Evolutionary conservation across 2,113 vertebrate genomes (phyloP).

Genomic region (Mirounga angustirostris): DNA sequence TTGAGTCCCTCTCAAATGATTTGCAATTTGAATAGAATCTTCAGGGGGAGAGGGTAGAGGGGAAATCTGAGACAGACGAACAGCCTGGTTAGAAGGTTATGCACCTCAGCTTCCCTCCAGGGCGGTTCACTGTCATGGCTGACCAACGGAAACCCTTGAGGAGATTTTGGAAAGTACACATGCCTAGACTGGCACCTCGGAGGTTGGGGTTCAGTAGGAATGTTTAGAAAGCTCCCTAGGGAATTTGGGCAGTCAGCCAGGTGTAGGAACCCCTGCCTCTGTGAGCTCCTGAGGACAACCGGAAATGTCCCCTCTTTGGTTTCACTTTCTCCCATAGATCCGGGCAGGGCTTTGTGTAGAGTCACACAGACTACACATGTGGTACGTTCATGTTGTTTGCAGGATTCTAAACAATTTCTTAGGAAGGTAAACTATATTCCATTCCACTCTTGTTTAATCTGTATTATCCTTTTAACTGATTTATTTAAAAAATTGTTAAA

Average conservation of each 20-base stretch:
- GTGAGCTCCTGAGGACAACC: neutral
- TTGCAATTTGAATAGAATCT: neutral
- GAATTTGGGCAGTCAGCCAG: neutral
- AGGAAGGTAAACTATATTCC: neutral
- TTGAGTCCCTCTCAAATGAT: neutral
- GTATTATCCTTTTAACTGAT: neutral
- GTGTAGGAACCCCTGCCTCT: neutral
- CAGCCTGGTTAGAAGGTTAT: neutral
- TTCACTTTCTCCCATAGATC: neutral
- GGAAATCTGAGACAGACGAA: neutral
- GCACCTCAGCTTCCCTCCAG: neutral
- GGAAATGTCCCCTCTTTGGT: neutral
- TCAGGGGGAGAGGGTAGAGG: neutral
- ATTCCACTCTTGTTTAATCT: neutral
- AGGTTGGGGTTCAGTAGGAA: neutral
- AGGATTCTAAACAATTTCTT: neutral
- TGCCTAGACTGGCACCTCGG: neutral
- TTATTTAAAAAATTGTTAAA: neutral
- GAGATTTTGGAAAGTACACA: neutral
- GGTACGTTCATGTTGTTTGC: neutral
- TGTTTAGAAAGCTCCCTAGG: neutral
- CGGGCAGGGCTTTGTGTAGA: neutral
- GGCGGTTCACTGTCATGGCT: neutral
- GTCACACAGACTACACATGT: neutral
- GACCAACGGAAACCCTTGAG: neutral